Evolutionary conservation across 2,888 invertebrate species (phyloP).

Genomic region (Xanthostigma xanthostigma): DNA sequence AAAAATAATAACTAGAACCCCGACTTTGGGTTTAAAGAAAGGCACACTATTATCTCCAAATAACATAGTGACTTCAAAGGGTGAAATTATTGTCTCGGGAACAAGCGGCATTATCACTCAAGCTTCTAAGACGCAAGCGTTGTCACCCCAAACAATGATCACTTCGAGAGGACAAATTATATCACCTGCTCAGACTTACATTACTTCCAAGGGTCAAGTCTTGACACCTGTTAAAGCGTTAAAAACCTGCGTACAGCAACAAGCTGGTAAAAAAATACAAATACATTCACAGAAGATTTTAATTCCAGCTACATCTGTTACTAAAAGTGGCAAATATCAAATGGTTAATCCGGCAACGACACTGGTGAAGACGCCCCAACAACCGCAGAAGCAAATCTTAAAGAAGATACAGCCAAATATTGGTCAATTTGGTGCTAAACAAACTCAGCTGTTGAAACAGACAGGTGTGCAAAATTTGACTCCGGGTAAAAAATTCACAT

Average conservation of each 20-base stretch:
- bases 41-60: constrained; percentile 13
- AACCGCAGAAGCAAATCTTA: constrained; percentile 11
- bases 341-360: constrained; percentile 20
- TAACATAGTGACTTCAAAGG: constrained; percentile 11
- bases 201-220: constrained; percentile 24
- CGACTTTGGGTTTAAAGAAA: constrained; percentile 10
- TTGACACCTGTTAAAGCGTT: constrained; percentile 26
- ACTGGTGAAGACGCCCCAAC: constrained; percentile 9
- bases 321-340: constrained; percentile 21
- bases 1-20: constrained; percentile 10
- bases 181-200: constrained; percentile 26
- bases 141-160: constrained; percentile 31
- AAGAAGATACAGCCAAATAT: too few relatives aligned
- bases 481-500: too few relatives aligned
- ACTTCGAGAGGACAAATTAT: constrained; percentile 41
- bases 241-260: constrained; percentile 21
- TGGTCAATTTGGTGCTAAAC: too few relatives aligned
- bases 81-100: constrained; percentile 14
- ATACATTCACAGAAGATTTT: constrained; percentile 10
- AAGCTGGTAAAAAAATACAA: constrained; percentile 13
- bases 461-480: too few relatives aligned
- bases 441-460: too few relatives aligned
- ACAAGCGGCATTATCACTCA: not conserved
- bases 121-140: constrained; percentile 7
- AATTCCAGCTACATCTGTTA: not conserved